Evolutionary conservation across 2,113 vertebrate genomes (phyloP), one percentile per base, ranked within the genome.

Genomic region (Elephantulus edwardii): DNA sequence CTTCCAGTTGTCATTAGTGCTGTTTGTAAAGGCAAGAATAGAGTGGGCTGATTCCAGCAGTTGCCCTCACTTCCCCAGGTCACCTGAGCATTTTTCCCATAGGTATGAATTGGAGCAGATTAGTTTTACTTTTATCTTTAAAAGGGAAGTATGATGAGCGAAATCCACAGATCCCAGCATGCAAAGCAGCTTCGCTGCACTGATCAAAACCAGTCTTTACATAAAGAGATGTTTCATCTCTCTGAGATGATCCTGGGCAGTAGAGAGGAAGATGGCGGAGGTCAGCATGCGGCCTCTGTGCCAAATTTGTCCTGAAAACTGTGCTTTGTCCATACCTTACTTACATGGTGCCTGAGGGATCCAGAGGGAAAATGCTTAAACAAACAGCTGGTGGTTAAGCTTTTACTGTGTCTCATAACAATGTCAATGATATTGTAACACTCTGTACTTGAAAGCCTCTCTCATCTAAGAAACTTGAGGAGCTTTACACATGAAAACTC

Each of bases 351-450:
- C 52, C 88, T 64, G 38, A 87, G 58, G 56, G 90, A 79, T 75
- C 92, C 86, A 3, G 3, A 82, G 70, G 11, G 0, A 93, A 93
- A 93, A 77, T 30, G 30, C 46, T 96, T 89, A 60, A 89, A 81
- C 71, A 93, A 94, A 95, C 83, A 97, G 90, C 64, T 48, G 33
- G 93, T 93, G 89, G 74, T 93, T 87, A 94, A 94, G 84, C 33
- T 3, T 91, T 78, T 87, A 60, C 64, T 62, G 42, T 90, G 88
- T 90, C 78, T 93, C 40, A 6, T 80, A 91, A 90, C 58, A 86
- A 72, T 91, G 85, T 60, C 85, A 75, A 28, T 54, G 77, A 84
- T 83, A 88, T 86, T 48, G 24, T 87, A 84, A 90, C 28, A 40
- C 44, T 93, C 86, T 93, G 86, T 94, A 64, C 60, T 92, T 94